Conservation (phyloP, 2,113 vertebrate genomes). For the Hypomesus transpacificus region DNA sequence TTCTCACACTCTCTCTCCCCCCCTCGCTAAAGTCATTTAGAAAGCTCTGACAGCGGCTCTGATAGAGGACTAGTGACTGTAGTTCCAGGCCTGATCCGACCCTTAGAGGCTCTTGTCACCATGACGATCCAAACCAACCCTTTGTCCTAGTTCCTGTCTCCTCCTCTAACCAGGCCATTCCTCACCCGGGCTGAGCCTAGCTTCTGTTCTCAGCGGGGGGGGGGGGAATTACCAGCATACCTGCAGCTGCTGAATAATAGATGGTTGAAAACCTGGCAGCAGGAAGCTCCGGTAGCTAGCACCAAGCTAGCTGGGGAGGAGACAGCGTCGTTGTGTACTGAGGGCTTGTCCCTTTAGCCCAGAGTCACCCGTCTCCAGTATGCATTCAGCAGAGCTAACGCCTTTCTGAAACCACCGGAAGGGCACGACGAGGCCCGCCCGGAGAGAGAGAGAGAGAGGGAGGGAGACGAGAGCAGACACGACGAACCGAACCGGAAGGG, state of each 20-base stretch:
- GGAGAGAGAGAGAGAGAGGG: background rate
- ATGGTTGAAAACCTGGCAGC: slow-evolving; percentile 9
- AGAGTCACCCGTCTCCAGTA: no score
- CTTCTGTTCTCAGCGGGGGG: background rate
- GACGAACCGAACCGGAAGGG: background rate
- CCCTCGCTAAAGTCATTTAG: no score
- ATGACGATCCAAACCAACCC: background rate
- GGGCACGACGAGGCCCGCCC: background rate
- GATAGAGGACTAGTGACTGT: no score
- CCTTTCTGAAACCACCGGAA: background rate
- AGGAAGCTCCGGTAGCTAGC: background rate
- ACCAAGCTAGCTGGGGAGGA: no score
- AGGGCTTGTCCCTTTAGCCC: no score
- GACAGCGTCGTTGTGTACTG: no score
- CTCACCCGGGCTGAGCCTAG: background rate
- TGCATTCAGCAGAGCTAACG: no score
- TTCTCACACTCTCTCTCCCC: background rate
- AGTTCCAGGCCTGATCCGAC: no score
- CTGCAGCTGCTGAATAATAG: slow-evolving; percentile 12
- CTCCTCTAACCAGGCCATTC: background rate
- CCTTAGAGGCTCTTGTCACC: no score
- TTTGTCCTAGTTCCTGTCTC: background rate
- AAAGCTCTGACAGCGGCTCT: no score
- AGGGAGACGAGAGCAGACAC: background rate
- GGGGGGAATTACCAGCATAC: background rate